Evolutionary conservation across 1,140 invertebrate genomes (phyloP).

Genomic region (Aricia agestis): DNA sequence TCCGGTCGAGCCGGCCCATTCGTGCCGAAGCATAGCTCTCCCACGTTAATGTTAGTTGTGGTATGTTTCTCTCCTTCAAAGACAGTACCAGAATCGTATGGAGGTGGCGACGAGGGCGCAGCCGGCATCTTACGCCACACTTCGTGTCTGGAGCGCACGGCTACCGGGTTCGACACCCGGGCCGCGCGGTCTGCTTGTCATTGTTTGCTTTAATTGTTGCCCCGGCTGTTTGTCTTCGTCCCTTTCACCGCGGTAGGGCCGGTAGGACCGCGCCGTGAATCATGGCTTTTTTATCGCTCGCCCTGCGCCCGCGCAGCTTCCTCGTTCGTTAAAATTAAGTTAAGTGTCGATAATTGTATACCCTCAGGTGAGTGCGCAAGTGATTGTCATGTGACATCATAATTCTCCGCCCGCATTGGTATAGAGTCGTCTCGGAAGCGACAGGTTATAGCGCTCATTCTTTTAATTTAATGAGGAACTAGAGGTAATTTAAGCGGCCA

Average conservation of each 20-base stretch:
- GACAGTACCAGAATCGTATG: too few species aligned
- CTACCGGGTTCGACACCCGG: conserved; percentile 39
- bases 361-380: conserved; percentile 14
- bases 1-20: too few species aligned
- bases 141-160: conserved; percentile 29
- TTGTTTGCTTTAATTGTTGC: conserved; percentile 46
- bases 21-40: too few species aligned
- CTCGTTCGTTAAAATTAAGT: conserved; percentile 21
- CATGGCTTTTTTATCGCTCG: conserved; percentile 25
- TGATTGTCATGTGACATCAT: conserved; percentile 6
- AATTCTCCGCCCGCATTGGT: background rate
- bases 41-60: too few species aligned
- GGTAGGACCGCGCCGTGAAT: conserved; percentile 16
- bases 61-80: too few species aligned
- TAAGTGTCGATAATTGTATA: conserved; percentile 15
- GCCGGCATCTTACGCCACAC: conserved; percentile 25
- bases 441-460: conserved; percentile 1
- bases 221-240: conserved; percentile 28
- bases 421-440: conserved; percentile 12
- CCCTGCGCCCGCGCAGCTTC: conserved; percentile 14
- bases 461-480: conserved; percentile 6
- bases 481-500: background rate
- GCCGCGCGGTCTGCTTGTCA: conserved; percentile 31
- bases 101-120: background rate
- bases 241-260: conserved; percentile 32